Evolutionary conservation across 2,113 vertebrate species (phyloP).

Genomic region (Brachirus orientalis): DNA sequence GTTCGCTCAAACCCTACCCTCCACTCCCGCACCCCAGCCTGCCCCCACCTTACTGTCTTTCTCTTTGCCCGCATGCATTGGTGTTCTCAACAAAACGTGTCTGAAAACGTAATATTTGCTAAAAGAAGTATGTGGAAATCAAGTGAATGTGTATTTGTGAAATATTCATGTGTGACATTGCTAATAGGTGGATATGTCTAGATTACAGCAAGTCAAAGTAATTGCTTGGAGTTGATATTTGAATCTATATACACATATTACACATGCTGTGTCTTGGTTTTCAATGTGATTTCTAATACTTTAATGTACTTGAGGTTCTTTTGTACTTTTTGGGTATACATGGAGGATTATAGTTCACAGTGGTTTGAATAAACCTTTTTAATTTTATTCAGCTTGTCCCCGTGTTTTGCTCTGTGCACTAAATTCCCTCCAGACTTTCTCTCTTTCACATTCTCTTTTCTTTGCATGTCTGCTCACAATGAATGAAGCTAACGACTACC

Average conservation of each 20-base stretch:
- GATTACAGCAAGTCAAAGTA: slow-evolving; percentile 76
- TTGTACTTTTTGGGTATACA: slow-evolving; percentile 89
- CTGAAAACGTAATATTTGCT: slow-evolving; percentile 71
- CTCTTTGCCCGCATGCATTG: slow-evolving; percentile 90
- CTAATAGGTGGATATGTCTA: slow-evolving; percentile 78
- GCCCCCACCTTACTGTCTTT: slow-evolving; percentile 71
- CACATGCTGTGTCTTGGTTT: slow-evolving; percentile 80
- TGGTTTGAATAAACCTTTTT: slow-evolving; percentile 92
- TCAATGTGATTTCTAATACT: slow-evolving; percentile 91
- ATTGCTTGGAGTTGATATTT: slow-evolving; percentile 79
- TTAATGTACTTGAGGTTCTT: slow-evolving; percentile 86
- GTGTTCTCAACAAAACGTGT: slow-evolving; percentile 86
- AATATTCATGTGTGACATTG: slow-evolving; percentile 76
- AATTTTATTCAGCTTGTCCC: slow-evolving; percentile 77
- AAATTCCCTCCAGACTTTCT: slow-evolving; percentile 44
- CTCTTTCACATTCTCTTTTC: slow-evolving; percentile 22
- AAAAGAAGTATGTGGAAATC: slow-evolving; percentile 69
- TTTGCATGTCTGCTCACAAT: slow-evolving; percentile 63
- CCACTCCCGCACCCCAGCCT: not conserved
- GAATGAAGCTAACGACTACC: slow-evolving; percentile 58
- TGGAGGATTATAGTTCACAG: slow-evolving; percentile 76
- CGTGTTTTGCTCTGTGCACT: slow-evolving; percentile 73
- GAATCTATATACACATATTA: slow-evolving; percentile 71
- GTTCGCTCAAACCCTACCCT: slow-evolving; percentile 1
- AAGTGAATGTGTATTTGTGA: slow-evolving; percentile 72